These are phyloP conservation scores for Sarcoramphus papa DNA, from an alignment of 2,797 vertebrate species.

Conservation along the genomic window DNA sequence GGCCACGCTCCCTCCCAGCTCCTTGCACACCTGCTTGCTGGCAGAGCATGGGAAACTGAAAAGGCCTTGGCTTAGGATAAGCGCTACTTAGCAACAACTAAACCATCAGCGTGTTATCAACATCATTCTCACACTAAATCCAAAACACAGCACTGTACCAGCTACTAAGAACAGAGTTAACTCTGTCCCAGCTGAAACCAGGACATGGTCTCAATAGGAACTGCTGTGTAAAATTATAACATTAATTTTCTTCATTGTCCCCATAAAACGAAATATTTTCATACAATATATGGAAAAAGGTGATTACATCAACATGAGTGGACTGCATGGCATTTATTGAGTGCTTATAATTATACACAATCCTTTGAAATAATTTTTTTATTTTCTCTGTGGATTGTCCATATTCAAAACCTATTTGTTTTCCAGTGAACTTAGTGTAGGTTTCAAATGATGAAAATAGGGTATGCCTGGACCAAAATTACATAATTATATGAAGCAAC, in stretches of 20 bases:
- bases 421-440: background rate
- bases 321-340: background rate
- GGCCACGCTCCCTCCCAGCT: too few relatives aligned
- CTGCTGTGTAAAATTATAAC: background rate
- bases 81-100: too few relatives aligned
- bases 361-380: background rate
- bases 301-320: background rate
- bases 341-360: background rate
- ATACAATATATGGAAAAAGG: background rate
- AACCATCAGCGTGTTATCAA: too few relatives aligned
- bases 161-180: too few relatives aligned
- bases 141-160: too few relatives aligned
- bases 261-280: background rate
- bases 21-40: too few relatives aligned
- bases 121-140: too few relatives aligned
- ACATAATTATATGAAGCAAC: background rate
- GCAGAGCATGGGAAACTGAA: too few relatives aligned
- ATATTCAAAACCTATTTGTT: background rate
- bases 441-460: background rate
- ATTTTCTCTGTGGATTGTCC: background rate
- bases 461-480: background rate
- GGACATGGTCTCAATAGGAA: background rate
- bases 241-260: background rate
- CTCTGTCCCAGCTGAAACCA: too few relatives aligned
- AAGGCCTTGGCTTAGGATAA: too few relatives aligned